Evolutionary conservation across 1,140 invertebrate genomes (phyloP).

Genomic region (Myzus persicae): DNA sequence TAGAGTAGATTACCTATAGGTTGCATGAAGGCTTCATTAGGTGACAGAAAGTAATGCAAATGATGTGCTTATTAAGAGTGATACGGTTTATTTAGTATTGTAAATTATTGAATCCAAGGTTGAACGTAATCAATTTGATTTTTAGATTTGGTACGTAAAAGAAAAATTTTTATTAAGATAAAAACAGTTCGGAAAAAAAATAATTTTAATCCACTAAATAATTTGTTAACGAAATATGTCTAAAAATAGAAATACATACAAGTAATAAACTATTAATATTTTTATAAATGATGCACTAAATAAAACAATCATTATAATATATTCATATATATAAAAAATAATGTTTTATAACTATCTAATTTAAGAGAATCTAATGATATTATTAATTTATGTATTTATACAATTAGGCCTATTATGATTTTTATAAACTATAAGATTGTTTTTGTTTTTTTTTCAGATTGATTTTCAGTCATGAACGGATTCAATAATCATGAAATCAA

Average conservation of each 20-base stretch:
- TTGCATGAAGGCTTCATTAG: slow-evolving; percentile 12
- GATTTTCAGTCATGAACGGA: slow-evolving; percentile 40
- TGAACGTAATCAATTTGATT: neutral
- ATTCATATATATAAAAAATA: no score
- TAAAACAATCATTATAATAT: no score
- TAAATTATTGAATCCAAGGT: slow-evolving; percentile 33
- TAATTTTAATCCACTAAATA: neutral
- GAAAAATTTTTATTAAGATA: neutral
- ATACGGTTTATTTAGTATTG: neutral
- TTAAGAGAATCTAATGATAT: neutral
- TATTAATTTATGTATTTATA: neutral
- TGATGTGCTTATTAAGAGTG: slow-evolving; percentile 27
- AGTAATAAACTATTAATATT: neutral
- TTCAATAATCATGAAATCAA: slow-evolving; percentile 45
- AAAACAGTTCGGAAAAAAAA: neutral
- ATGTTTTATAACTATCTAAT: neutral
- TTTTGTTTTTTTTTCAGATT: neutral
- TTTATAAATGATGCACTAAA: no score
- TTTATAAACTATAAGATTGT: neutral
- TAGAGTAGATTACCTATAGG: neutral
- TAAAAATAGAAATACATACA: neutral
- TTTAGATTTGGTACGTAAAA: neutral
- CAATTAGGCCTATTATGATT: neutral
- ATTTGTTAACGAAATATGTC: neutral
- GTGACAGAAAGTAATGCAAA: slow-evolving; percentile 3